Base-by-base conservation (phyloP, 2,888 invertebrate genomes). In the Carabus problematicus region DNA sequence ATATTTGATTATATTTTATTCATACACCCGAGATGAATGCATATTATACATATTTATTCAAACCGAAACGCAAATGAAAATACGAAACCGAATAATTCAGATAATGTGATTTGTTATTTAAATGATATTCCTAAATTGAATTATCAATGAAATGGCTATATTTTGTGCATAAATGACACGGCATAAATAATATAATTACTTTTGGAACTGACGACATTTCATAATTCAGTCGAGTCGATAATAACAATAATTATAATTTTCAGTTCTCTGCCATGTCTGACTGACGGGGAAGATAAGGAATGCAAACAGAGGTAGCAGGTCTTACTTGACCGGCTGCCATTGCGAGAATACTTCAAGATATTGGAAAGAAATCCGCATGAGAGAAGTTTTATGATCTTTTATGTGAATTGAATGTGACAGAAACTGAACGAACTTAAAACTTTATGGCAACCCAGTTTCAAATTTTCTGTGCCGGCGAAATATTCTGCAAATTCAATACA, bases 361-460 rank as follows among this genome's bases (percentile, higher is more conserved):
- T 67, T 67, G 67, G 29, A 67, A 67, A 67, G 67, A 67, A 67
- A 67, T 67, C 67, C 67, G 67, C 67, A 67, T 67, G 67, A 60
- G 67, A 59, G 52, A 67, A 67, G 60, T 67, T 67, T 67, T 67
- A 67, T 67, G 67, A 67, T 67, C 67, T 67, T 67, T 67, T 67
- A 67, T 67, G 67, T 60, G 67, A 67, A 67, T 67, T 67, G 67
- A 67, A 67, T 67, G 60, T 67, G 67, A 67, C 67, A 67, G 56
- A 67, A 49, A 54, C 67, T 67, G 67, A 67, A 67, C 67, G 67
- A 67, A 67, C 67, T 67, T 67, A 67, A 67, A 67, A 67, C 67
- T 67, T 67, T 67, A 67, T 67, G 67, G 67, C 67, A 67, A 60
- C 67, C 67, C 42, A 67, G 67, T 67, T 60, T 60, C 43, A 60